Evolutionary conservation across 1,140 invertebrate species (phyloP).

Genomic region (Apocrypta bakeri): DNA sequence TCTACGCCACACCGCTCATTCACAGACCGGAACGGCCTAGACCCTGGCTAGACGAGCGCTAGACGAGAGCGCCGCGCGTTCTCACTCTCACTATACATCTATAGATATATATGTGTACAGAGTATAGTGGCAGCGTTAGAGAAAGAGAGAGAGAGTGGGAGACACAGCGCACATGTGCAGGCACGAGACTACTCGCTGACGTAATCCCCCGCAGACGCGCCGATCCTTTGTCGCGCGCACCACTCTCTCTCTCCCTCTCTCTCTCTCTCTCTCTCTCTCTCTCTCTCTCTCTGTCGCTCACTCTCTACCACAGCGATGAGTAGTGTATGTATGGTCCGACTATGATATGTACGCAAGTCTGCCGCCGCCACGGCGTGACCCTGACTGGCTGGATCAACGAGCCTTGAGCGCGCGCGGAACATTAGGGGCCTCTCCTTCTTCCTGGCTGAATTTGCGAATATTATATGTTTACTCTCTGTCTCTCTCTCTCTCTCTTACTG

Average conservation of each 20-base stretch:
- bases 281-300: conserved; percentile 51
- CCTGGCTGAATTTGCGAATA: conserved; percentile 12
- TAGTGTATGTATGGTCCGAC: background rate
- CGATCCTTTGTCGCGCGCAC: conserved; percentile 40
- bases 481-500: background rate
- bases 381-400: conserved; percentile 44
- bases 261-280: conserved; percentile 24
- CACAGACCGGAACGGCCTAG: conserved; percentile 51
- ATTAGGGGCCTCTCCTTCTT: conserved; percentile 3
- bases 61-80: conserved; percentile 61
- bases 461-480: background rate
- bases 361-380: conserved; percentile 43
- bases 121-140: conserved; percentile 59
- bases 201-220: conserved; percentile 52
- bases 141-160: background rate
- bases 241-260: conserved; percentile 25
- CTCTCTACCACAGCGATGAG: conserved; percentile 33
- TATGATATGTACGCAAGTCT: conserved; percentile 21
- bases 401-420: background rate
- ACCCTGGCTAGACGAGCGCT: conserved; percentile 69
- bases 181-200: conserved; percentile 45
- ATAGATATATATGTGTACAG: background rate
- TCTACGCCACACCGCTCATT: background rate
- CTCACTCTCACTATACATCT: conserved; percentile 18
- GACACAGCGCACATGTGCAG: background rate